Conservation (phyloP, 2,888 invertebrate genomes). For the Eurytoma adleriae region DNA sequence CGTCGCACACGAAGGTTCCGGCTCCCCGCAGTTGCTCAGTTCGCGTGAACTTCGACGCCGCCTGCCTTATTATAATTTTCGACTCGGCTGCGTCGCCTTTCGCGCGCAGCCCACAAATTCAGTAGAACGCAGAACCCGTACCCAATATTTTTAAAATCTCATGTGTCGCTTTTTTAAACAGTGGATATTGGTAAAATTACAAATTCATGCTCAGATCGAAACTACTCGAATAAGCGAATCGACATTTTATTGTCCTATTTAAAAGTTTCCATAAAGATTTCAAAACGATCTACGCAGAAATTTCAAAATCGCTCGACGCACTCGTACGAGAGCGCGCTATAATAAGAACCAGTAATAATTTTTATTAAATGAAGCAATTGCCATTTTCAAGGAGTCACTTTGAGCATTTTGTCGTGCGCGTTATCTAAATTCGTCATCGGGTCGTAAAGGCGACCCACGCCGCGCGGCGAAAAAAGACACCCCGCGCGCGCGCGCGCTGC, state of each 20-base stretch:
- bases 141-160: neutral
- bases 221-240: too few species aligned
- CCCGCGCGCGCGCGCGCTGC: neutral
- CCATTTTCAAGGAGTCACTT: neutral
- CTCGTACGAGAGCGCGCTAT: neutral
- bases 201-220: too few species aligned
- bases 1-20: slow-evolving; percentile 5
- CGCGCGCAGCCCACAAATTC: neutral
- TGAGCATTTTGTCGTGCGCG: neutral
- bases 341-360: neutral
- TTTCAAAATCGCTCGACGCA: neutral
- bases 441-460: slow-evolving; percentile 21
- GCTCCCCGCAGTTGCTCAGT: neutral
- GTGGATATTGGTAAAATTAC: too few species aligned
- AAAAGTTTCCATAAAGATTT: too few species aligned
- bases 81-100: neutral
- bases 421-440: slow-evolving; percentile 44
- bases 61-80: slow-evolving; percentile 6
- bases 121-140: neutral
- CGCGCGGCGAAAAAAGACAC: neutral
- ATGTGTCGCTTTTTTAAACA: too few species aligned
- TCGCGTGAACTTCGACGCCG: slow-evolving; percentile 6
- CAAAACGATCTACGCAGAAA: neutral
- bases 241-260: too few species aligned
- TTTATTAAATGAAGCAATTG: neutral